Evolutionary conservation across 2,797 vertebrate species (phyloP).

Genomic region (Podarcis lilfordi): DNA sequence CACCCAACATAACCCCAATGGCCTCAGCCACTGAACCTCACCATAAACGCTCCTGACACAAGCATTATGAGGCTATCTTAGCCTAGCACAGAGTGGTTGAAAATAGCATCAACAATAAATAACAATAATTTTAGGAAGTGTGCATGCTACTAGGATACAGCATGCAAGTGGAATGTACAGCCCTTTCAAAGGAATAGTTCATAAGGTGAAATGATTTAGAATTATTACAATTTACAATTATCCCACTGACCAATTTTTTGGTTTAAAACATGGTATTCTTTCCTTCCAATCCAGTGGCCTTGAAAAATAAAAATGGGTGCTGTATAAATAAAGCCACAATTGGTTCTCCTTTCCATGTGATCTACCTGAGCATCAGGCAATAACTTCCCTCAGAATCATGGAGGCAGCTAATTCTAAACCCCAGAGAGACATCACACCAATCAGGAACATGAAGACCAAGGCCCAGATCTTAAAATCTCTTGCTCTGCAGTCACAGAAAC

Average conservation of each 20-base stretch:
- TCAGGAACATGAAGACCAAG: background rate
- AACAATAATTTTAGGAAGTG: background rate
- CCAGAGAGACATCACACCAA: background rate
- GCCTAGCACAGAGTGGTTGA: background rate
- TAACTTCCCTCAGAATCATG: background rate
- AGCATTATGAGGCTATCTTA: background rate
- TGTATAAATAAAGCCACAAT: background rate
- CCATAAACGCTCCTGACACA: background rate
- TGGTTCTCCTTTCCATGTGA: background rate
- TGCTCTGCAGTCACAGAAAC: background rate
- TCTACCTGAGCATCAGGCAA: background rate
- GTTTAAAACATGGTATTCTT: constrained; percentile 12
- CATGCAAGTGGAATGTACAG: background rate
- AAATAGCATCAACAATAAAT: background rate
- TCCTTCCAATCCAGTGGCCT: constrained; percentile 13
- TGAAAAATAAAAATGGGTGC: constrained; percentile 4
- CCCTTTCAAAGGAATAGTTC: rapidly evolving
- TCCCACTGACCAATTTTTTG: background rate
- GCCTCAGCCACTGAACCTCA: background rate
- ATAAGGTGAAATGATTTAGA: background rate
- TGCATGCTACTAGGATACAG: background rate
- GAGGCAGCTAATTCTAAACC: background rate
- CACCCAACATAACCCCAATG: background rate
- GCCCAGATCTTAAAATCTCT: background rate
- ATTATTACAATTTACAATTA: background rate